Conservation (phyloP, 2,888 invertebrate species). For the Scaptomyza cyrtandrae region DNA sequence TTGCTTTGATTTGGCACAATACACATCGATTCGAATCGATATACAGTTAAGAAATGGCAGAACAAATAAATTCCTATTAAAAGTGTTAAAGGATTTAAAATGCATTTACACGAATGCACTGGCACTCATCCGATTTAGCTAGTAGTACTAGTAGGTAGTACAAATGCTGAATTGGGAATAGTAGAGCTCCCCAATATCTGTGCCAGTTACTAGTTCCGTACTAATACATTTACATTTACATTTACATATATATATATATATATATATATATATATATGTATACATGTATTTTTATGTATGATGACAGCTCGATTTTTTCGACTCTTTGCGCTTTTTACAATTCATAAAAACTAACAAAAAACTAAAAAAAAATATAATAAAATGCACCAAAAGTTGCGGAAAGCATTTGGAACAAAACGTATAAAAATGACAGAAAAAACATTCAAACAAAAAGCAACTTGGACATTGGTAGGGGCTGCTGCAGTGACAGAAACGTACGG, state of each 20-base stretch:
- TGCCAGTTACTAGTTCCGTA: conserved; percentile 7
- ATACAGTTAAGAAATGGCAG: background rate
- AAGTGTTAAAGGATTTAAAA: conserved; percentile 37
- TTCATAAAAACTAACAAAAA: conserved; percentile 7
- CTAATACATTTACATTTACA: background rate
- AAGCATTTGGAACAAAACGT: conserved; percentile 44
- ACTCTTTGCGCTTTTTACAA: conserved; percentile 54
- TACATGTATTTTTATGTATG: conserved; percentile 53
- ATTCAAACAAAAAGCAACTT: conserved; percentile 62
- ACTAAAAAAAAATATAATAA: conserved; percentile 19
- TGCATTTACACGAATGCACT: conserved; percentile 35
- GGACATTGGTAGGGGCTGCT: background rate
- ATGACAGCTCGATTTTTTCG: conserved; percentile 68
- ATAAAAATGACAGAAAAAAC: background rate
- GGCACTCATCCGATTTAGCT: conserved; percentile 40
- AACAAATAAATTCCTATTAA: conserved; percentile 21
- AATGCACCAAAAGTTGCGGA: conserved; percentile 57
- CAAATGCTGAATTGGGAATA: conserved; percentile 20
- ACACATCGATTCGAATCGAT: conserved; percentile 4
- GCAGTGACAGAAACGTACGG: conserved; percentile 8
- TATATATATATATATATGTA: conserved; percentile 8
- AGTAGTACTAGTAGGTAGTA: conserved; percentile 11
- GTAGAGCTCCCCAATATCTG: background rate
- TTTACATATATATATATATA: background rate
- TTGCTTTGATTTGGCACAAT: conserved; percentile 21